Evolutionary conservation across 2,113 vertebrate genomes (phyloP).

Genomic region (Sinocyclocheilus rhinocerous): DNA sequence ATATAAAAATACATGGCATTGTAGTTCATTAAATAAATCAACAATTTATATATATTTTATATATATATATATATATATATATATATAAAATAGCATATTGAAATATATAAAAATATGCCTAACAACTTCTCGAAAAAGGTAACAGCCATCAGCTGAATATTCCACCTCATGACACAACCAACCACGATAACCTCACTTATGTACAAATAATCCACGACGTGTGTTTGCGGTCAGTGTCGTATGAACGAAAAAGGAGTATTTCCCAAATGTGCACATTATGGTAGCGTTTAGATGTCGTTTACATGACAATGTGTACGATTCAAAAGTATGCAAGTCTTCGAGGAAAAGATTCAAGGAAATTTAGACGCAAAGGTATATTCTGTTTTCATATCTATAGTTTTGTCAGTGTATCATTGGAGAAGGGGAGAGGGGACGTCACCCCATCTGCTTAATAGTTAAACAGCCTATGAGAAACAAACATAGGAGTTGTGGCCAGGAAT

Average conservation of each 20-base stretch:
- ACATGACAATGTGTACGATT: conserved; percentile 62
- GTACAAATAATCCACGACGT: conserved; percentile 71
- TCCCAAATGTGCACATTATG: conserved; percentile 59
- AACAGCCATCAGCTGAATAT: conserved; percentile 75
- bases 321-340: conserved; percentile 65
- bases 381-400: conserved; percentile 63
- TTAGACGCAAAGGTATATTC: conserved; percentile 64
- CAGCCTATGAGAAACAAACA: conserved; percentile 71
- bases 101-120: conserved; percentile 83
- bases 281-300: conserved; percentile 62
- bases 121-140: conserved; percentile 76
- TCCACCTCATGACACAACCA: conserved; percentile 71
- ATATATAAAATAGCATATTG: conserved; percentile 80
- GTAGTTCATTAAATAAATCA: conserved; percentile 80
- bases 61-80: conserved; percentile 82
- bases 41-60: too few species aligned
- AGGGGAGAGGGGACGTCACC: conserved; percentile 70
- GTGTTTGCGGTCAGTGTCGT: conserved; percentile 65
- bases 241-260: conserved; percentile 65
- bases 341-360: conserved; percentile 66
- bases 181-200: conserved; percentile 72
- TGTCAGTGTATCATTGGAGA: conserved; percentile 79
- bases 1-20: too few species aligned
- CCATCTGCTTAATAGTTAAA: conserved; percentile 74
- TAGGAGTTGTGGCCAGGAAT: conserved; percentile 46